Base-by-base conservation (phyloP, 2,113 vertebrate species). In the Plotosus lineatus region DNA sequence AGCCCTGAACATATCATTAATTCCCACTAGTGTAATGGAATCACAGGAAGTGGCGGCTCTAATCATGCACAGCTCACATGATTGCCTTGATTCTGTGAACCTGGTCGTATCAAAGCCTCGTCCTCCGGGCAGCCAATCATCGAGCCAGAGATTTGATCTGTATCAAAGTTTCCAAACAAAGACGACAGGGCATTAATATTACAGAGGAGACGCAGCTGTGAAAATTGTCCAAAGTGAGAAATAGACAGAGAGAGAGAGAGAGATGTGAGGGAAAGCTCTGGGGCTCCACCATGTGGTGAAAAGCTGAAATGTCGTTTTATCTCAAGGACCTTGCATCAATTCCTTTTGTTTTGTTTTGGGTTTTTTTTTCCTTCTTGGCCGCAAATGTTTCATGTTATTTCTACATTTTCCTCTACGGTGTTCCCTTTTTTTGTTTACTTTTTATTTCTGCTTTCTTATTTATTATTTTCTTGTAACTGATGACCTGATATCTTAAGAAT, bases 111-210 rank as follows among this genome's bases (percentile, higher is more conserved):
- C 82, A 84, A 84, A 85, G 84, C 71, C 40, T 56, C 12, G 53
- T 80, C 77, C 82, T 84, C 76, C 50, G 33, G 83, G 82, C 82
- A 76, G 78, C 75, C 85, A 78, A 84, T 84, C 82, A 86, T 79
- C 77, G 68, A 80, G 82, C 76, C 85, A 82, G 58, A 82, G 81
- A 82, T 88, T 78, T 85, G 87, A 86, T 86, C 85, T 84, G 69
- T 82, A 88, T 78, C 82, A 86, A 88, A 88, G 85, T 86, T 85
- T 86, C 77, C 78, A 86, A 86, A 88, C 85, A 88, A 86, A 85
- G 84, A 84, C 81, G 80, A 84, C 82, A 86, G 75, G 74, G 74
- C 86, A 88, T 85, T 84, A 88, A 86, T 88, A 84, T 85, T 87
- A 85, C 84, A 85, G 82, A 79, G 77, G 71, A 85, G 75, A 82